Conservation (phyloP, 2,113 vertebrate species). For the Mus pahari region DNA sequence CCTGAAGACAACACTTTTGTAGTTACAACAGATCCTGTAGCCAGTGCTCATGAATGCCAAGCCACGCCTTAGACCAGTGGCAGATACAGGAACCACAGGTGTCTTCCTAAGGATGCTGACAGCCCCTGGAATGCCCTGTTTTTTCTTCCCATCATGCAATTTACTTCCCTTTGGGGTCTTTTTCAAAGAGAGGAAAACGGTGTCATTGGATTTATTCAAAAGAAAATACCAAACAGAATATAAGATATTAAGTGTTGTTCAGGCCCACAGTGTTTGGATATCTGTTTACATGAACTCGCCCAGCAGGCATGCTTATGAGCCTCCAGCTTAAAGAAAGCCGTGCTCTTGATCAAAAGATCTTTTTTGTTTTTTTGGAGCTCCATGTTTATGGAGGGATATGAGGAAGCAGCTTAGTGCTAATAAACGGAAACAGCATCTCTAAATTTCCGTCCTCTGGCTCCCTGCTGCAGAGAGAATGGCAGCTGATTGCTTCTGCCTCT, state of each 20-base stretch:
- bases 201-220: neutral
- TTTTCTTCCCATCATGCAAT: neutral
- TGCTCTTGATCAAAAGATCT: neutral
- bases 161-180: constrained; percentile 4
- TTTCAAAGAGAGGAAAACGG: neutral
- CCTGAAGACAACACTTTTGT: neutral
- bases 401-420: neutral
- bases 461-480: constrained; percentile 36
- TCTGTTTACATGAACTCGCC: neutral
- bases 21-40: neutral
- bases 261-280: neutral
- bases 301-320: constrained; percentile 1
- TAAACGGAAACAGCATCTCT: constrained; percentile 41
- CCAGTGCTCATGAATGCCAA: too few species aligned
- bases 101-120: neutral
- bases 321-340: neutral
- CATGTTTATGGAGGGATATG: neutral
- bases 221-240: neutral
- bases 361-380: neutral
- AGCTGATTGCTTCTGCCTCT: constrained; percentile 52
- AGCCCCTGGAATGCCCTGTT: neutral
- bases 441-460: neutral
- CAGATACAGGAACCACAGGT: neutral
- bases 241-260: neutral
- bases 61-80: neutral